Conservation (phyloP, 2,113 vertebrate genomes). For the Eulemur rufifrons region DNA sequence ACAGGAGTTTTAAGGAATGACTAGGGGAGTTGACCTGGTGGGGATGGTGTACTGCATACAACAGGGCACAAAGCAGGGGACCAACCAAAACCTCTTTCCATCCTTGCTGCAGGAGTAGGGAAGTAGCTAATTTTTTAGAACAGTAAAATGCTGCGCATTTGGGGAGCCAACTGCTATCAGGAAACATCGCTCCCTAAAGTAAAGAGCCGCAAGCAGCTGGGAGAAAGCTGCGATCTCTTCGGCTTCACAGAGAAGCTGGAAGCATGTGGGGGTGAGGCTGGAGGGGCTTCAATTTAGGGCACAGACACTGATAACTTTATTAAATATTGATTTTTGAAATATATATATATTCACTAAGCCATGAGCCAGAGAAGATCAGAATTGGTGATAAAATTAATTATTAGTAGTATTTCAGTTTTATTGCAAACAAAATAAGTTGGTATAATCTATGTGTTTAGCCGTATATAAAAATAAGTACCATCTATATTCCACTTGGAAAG, state of each 20-base stretch:
- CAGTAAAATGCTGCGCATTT: background rate
- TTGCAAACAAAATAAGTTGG: slow-evolving; percentile 80
- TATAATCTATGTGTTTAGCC: slow-evolving; percentile 55
- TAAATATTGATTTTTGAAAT: slow-evolving; percentile 88
- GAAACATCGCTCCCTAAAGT: background rate
- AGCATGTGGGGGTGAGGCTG: background rate
- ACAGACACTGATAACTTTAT: slow-evolving; percentile 85
- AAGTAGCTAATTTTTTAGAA: background rate
- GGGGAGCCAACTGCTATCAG: background rate
- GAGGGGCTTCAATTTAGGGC: slow-evolving; percentile 67
- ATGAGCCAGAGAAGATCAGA: slow-evolving; percentile 79
- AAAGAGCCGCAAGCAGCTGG: background rate
- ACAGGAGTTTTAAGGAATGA: background rate
- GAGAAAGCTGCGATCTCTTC: slow-evolving; percentile 34
- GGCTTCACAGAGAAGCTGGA: slow-evolving; percentile 34
- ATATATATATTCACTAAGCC: slow-evolving; percentile 79
- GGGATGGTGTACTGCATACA: fast-evolving
- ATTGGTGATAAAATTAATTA: slow-evolving; percentile 84
- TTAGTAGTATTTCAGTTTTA: slow-evolving; percentile 81
- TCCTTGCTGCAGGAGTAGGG: background rate
- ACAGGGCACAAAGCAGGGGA: fast-evolving
- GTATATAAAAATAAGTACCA: slow-evolving; percentile 56
- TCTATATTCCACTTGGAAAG: slow-evolving; percentile 6
- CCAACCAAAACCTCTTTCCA: background rate
- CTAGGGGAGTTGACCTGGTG: background rate